A percentile compares a stretch with the other conserved stretches of the same genome.
Evolutionary conservation across 2,888 invertebrate species (phyloP).

Genomic region (Dicyrtomina minuta): DNA sequence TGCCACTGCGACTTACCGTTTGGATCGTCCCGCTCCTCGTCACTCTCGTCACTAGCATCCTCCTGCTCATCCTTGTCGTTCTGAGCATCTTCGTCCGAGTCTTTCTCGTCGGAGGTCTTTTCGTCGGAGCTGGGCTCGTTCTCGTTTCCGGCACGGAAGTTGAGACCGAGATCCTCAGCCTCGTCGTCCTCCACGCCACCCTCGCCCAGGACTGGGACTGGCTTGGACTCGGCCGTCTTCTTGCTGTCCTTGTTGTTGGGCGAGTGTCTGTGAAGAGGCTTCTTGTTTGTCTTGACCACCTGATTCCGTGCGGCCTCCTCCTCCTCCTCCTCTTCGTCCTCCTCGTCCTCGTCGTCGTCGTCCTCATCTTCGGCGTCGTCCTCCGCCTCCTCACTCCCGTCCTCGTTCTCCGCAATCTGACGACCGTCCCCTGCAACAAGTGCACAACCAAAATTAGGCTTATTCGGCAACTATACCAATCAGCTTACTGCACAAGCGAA

Average conservation of each 20-base stretch:
- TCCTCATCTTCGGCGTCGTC: constrained; percentile 47
- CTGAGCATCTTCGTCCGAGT: constrained; percentile 45
- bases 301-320: constrained; percentile 42
- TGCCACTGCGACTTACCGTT: too few relatives aligned
- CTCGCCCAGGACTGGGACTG: constrained; percentile 50
- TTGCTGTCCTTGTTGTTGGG: constrained; percentile 27
- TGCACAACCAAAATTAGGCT: not conserved
- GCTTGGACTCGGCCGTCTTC: constrained; percentile 41
- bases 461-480: not conserved
- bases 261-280: too few relatives aligned
- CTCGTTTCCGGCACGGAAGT: constrained; percentile 45
- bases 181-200: constrained; percentile 53
- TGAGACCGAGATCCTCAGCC: constrained; percentile 52
- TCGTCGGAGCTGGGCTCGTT: constrained; percentile 50
- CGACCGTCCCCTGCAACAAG: constrained; percentile 32
- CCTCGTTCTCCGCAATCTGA: constrained; percentile 41
- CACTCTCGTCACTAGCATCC: constrained; percentile 44
- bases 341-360: constrained; percentile 51
- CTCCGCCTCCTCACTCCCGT: constrained; percentile 47
- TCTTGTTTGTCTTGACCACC: constrained; percentile 4
- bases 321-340: constrained; percentile 50
- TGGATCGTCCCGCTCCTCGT: constrained; percentile 40
- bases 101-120: constrained; percentile 42
- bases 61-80: constrained; percentile 45
- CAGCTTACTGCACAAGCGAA: too few relatives aligned